Evolutionary conservation across 2,797 vertebrate species (phyloP).

Genomic region (Aselliscus stoliczkanus): DNA sequence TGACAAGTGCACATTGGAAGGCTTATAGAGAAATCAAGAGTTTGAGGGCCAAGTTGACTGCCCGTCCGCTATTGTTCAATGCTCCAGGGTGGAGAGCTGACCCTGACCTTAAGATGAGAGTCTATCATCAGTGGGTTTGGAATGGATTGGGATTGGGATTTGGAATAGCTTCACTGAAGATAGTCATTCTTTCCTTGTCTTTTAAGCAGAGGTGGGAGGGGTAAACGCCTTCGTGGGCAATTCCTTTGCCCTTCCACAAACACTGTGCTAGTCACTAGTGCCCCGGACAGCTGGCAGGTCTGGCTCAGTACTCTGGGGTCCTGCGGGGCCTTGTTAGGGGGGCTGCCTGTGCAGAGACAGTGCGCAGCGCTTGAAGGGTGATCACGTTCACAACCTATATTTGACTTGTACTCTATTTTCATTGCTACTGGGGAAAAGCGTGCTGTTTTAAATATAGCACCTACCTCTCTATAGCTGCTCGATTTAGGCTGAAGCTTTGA

Average conservation of each 20-base stretch:
- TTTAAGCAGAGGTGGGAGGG: neutral
- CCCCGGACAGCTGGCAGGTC: neutral
- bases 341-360: neutral
- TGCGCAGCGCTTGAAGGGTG: neutral
- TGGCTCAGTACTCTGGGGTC: neutral
- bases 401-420: slow-evolving; percentile 44
- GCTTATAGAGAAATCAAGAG: neutral
- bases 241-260: neutral
- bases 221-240: neutral
- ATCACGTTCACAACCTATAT: slow-evolving; percentile 42
- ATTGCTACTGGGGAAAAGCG: neutral
- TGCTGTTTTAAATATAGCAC: slow-evolving; percentile 44
- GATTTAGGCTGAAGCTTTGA: neutral
- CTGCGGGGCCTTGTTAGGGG: neutral
- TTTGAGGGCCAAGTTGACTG: neutral
- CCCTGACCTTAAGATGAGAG: neutral
- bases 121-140: neutral
- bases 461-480: neutral
- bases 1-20: neutral
- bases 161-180: neutral
- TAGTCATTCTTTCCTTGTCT: neutral
- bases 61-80: neutral
- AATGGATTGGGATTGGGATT: no score
- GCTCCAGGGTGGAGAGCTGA: neutral
- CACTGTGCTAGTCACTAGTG: neutral